A percentile compares a stretch with the other conserved stretches of the same genome.
phyloP scores from a whole-genome alignment of 2,113 vertebrate species.

The Hippolais icterina region DNA sequence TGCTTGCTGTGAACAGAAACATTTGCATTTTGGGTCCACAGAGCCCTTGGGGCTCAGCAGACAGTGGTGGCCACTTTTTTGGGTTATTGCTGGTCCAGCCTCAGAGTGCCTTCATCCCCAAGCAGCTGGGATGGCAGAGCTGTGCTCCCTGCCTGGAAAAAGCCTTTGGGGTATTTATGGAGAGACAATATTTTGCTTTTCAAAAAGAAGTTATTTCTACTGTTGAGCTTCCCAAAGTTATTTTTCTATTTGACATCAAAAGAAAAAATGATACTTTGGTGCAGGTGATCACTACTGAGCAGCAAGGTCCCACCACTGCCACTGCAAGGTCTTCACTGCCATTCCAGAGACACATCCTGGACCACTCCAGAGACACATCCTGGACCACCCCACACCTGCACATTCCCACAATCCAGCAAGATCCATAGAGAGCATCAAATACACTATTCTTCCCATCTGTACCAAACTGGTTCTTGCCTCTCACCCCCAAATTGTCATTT shows the following conservation, averaged over 20 bases:
- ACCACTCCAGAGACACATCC: not conserved
- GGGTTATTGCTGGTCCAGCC: not conserved
- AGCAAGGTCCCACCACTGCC: not conserved
- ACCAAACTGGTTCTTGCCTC: not conserved
- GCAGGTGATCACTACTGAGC: not conserved
- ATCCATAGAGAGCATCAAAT: not conserved
- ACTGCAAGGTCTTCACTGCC: not conserved
- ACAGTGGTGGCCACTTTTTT: not conserved
- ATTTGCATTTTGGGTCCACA: not conserved
- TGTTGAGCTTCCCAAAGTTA: not conserved
- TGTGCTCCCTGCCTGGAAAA: not conserved
- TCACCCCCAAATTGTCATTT: not conserved
- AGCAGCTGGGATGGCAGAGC: not conserved
- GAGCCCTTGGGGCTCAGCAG: not conserved
- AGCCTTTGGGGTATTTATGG: not conserved
- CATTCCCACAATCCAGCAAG: not conserved
- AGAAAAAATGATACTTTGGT: no score
- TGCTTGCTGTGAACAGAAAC: not conserved
- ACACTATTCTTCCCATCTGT: not conserved
- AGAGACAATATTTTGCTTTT: not conserved
- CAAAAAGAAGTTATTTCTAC: not conserved
- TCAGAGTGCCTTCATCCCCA: not conserved
- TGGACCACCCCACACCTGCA: not conserved
- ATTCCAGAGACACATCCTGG: not conserved
- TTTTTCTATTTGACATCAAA: not conserved